Evolutionary conservation across 2,888 invertebrate genomes (phyloP).

Genomic region (Drosophila affinis): DNA sequence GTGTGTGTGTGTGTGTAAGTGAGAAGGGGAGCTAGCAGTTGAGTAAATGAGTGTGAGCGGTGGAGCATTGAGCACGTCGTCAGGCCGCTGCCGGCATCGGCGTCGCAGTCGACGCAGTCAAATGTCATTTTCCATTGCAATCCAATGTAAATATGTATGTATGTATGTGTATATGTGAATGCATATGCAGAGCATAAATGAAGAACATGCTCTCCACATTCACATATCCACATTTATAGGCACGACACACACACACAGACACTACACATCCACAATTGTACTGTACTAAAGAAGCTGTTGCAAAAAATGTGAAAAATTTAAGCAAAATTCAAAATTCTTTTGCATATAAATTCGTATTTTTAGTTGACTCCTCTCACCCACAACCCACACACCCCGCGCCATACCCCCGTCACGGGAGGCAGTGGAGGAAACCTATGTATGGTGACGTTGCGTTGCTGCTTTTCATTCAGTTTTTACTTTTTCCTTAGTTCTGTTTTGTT

Average conservation of each 20-base stretch:
- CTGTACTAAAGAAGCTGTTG: conserved; percentile 26
- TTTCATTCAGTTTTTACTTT: conserved; percentile 56
- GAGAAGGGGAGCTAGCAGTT: background rate
- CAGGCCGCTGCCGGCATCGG: background rate
- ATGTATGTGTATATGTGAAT: background rate
- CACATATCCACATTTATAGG: background rate
- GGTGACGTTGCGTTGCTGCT: conserved; percentile 26
- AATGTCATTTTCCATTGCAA: conserved; percentile 7
- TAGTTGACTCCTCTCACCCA: conserved; percentile 30
- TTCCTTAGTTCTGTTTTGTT: conserved; percentile 30
- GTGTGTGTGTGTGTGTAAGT: background rate
- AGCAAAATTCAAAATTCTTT: conserved; percentile 62
- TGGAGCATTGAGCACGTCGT: conserved; percentile 2
- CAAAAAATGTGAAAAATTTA: conserved; percentile 61
- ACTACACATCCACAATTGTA: background rate
- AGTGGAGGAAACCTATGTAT: conserved; percentile 3
- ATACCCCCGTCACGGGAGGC: background rate
- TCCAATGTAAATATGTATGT: background rate
- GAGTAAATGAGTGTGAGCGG: background rate
- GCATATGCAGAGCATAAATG: conserved; percentile 6
- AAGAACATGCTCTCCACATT: background rate
- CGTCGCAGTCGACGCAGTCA: conserved; percentile 3
- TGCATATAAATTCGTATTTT: conserved; percentile 72
- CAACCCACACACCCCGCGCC: background rate
- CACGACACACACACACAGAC: background rate